Conservation (phyloP, 2,888 invertebrate genomes). For the Monochamus alternatus region DNA sequence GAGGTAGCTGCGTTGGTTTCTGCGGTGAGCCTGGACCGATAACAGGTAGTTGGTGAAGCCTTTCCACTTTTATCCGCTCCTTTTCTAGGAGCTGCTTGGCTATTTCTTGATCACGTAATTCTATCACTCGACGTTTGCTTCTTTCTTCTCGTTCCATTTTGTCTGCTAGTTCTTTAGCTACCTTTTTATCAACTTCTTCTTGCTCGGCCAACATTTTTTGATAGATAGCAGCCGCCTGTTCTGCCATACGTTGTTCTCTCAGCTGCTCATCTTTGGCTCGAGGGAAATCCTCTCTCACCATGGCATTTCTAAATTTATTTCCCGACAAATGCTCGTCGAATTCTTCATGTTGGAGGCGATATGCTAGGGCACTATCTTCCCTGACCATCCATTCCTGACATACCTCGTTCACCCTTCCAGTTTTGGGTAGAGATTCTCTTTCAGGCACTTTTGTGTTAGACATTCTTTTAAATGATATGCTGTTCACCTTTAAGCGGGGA, state of each 20-base stretch:
- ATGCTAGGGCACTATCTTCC: conserved; percentile 88
- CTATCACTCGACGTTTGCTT: conserved; percentile 72
- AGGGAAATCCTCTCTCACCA: conserved; percentile 85
- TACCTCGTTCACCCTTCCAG: conserved; percentile 81
- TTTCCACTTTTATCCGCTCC: conserved; percentile 57
- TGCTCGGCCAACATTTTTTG: conserved; percentile 78
- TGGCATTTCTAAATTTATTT: conserved; percentile 82
- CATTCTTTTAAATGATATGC: conserved; percentile 44
- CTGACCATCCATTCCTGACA: conserved; percentile 88
- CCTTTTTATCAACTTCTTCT: conserved; percentile 79
- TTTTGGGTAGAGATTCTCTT: conserved; percentile 75
- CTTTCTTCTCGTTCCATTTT: conserved; percentile 76
- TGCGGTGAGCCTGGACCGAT: conserved; percentile 53
- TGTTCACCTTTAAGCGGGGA: conserved; percentile 13
- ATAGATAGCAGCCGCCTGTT: conserved; percentile 76
- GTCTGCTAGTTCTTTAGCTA: conserved; percentile 80
- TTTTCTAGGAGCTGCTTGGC: conserved; percentile 73
- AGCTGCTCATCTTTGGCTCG: conserved; percentile 83
- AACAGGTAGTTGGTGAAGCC: conserved; percentile 45
- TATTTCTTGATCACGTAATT: conserved; percentile 73
- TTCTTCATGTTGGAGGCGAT: conserved; percentile 87
- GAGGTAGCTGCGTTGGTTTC: conserved; percentile 56
- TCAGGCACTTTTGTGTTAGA: conserved; percentile 59
- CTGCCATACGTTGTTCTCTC: conserved; percentile 78
- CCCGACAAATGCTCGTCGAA: conserved; percentile 85